Base-by-base conservation (phyloP, 1,140 invertebrate genomes). In the Zaprionus nigranus region DNA sequence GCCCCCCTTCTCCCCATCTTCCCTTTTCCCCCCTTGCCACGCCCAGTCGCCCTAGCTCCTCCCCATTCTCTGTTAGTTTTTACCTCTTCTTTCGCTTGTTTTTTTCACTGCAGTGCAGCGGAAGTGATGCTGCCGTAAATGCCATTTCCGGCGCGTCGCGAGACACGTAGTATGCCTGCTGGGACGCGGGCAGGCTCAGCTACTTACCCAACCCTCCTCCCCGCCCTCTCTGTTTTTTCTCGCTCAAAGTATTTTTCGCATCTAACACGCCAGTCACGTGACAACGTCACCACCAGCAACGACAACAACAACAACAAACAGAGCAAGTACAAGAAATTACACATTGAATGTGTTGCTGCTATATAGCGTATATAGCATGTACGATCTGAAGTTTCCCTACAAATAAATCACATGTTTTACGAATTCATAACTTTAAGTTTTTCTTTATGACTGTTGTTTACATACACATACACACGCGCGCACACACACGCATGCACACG, bases 351-450 rank as follows among this genome's bases (percentile, higher is more conserved):
- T 38, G 56, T 17, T 51, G 46, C 20, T 12, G 46, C 20, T 53
- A 53, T 53, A 53, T 56, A 15, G 2, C 30, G 28, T 13, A 34
- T 58, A 38, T 54, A n/a, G n/a, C 24, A n/a, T 56, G 30, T 36
- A 36, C 20, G 15, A 30, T 28, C 40, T 53, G 51, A 90, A 90
- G 60, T 84, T 85, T 79, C 56, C 56, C 73, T 73, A 58, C 73
- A 90, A 82, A 90, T 90, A 90, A 90, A 90, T 90, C 81, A 90
- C 75, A 58, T 79, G 90, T 90, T 90, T 90, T 76, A 90, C 77
- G 78, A 90, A 90, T 90, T 85, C 86, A 90, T 90, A 90, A 90
- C 81, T 82, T 90, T 77, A 90, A 90, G 82, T 85, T 90, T 82
- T 85, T 86, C 81, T 80, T 77, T 82, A 80, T 82, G 85, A 84